These are phyloP conservation scores for Anneissia japonica DNA, from an alignment of 35 echinoderm and acorn worm genomes.

Conservation along the genomic window DNA sequence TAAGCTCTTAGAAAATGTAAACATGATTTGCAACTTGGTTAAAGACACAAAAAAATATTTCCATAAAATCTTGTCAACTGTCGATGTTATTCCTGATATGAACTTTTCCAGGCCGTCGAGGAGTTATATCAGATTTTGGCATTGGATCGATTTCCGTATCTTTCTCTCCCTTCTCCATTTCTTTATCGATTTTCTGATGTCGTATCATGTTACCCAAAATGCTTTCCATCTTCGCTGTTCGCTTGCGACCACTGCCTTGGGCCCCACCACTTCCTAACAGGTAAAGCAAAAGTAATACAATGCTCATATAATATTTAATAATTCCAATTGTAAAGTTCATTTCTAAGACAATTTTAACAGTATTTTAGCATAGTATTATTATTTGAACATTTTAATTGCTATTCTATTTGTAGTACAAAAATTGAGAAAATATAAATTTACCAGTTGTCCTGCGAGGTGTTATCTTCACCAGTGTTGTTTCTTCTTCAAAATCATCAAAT, in stretches of 20 bases:
- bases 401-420: too few relatives aligned
- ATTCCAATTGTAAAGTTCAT: too few relatives aligned
- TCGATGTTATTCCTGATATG: background rate
- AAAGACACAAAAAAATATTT: too few relatives aligned
- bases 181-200: slow-evolving; percentile 70
- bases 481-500: slow-evolving; percentile 92
- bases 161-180: slow-evolving; percentile 25
- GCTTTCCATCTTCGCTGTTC: slow-evolving; percentile 87
- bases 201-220: slow-evolving; percentile 71
- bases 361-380: too few relatives aligned
- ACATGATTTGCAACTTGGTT: too few relatives aligned
- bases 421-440: slow-evolving; percentile 21
- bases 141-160: background rate
- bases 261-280: slow-evolving; percentile 10
- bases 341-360: too few relatives aligned
- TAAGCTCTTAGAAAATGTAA: too few relatives aligned
- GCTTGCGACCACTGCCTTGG: slow-evolving; percentile 67
- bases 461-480: slow-evolving; percentile 38
- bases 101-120: background rate
- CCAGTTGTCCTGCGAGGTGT: slow-evolving; percentile 70
- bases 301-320: too few relatives aligned
- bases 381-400: too few relatives aligned
- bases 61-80: background rate
- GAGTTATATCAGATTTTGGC: background rate
- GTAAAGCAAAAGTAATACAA: too few relatives aligned